Conservation (phyloP, 2,113 vertebrate species). For the Manacus vitellinus region DNA sequence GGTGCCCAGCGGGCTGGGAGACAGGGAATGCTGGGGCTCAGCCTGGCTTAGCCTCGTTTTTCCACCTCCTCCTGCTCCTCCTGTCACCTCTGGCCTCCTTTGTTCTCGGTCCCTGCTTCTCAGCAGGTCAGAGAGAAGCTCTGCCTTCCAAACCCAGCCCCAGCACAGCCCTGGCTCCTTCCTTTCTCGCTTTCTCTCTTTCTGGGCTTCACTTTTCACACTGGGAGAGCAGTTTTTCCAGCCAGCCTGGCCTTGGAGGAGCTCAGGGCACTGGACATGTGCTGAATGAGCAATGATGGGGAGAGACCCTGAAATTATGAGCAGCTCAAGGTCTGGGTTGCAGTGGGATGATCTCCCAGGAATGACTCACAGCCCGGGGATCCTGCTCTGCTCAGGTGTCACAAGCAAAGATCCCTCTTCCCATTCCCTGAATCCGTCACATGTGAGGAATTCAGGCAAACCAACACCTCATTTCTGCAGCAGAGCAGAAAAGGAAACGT, state of each 20-base stretch:
- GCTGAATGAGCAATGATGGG: neutral
- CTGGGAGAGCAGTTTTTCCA: neutral
- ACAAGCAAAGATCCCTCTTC: neutral
- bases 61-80: neutral
- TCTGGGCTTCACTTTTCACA: neutral
- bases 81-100: neutral
- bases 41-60: neutral
- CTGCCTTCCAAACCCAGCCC: neutral
- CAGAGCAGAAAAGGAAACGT: neutral
- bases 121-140: neutral
- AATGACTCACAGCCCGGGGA: neutral
- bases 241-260: neutral
- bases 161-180: neutral
- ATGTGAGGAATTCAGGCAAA: neutral
- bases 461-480: neutral
- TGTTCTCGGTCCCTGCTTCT: neutral
- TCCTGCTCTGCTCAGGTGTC: neutral
- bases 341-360: neutral
- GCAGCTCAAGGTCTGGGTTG: neutral
- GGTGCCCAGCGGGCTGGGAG: neutral
- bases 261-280: accelerated
- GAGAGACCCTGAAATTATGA: neutral
- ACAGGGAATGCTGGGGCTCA: neutral
- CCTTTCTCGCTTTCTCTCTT: too few species aligned
- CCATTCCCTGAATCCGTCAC: neutral